Evolutionary conservation across 2,888 invertebrate genomes (phyloP).

Genomic region (Ochlodes sylvanus): DNA sequence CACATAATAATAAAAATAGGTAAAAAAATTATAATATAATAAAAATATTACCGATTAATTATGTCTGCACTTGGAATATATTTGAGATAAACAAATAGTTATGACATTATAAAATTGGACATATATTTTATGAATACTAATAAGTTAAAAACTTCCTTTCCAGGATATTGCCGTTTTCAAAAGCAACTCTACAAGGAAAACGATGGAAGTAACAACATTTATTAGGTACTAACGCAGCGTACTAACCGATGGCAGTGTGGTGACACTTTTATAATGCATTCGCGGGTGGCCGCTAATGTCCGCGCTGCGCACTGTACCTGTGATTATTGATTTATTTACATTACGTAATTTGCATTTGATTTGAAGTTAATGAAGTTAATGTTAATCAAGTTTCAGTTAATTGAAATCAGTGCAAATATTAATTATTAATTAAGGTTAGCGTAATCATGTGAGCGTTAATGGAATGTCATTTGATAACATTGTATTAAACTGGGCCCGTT

Average conservation of each 20-base stretch:
- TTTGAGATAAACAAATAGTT: too few relatives aligned
- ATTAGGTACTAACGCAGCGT: slow-evolving; percentile 1
- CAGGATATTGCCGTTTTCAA: too few relatives aligned
- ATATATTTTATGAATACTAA: too few relatives aligned
- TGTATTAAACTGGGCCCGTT: neutral
- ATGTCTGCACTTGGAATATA: too few relatives aligned
- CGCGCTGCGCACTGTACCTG: slow-evolving; percentile 28
- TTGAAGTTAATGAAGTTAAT: slow-evolving; percentile 21
- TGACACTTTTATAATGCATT: neutral
- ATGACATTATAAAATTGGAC: too few relatives aligned
- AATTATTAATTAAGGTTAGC: neutral
- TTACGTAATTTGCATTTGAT: slow-evolving; percentile 33
- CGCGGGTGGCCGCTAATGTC: slow-evolving; percentile 66
- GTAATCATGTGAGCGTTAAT: too few relatives aligned
- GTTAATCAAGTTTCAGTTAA: slow-evolving; percentile 15
- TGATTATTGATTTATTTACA: slow-evolving; percentile 37
- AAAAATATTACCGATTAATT: too few relatives aligned
- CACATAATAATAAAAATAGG: too few relatives aligned
- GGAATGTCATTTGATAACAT: neutral
- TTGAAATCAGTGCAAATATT: neutral
- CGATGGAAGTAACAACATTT: too few relatives aligned
- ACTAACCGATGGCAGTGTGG: slow-evolving; percentile 17
- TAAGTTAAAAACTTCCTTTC: too few relatives aligned
- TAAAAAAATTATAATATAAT: too few relatives aligned
- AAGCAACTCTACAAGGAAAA: too few relatives aligned